phyloP scores from a whole-genome alignment of 1,140 invertebrate genomes.

The Pseudomyrmex concolor region DNA sequence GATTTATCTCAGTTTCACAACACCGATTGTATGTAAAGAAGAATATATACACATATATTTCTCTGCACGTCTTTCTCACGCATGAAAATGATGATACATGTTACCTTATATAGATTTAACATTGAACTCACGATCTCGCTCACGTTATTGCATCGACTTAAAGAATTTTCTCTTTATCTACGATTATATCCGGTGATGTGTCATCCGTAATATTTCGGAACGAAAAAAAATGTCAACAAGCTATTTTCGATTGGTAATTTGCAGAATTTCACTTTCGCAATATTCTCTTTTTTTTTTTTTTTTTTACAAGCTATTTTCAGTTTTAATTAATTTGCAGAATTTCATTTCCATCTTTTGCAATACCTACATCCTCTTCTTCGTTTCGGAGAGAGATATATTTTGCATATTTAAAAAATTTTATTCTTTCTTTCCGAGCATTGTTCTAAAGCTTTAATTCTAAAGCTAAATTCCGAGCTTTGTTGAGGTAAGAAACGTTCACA shows the following conservation, averaged over 20 bases:
- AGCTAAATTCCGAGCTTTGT: background rate
- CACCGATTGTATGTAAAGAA: too few species aligned
- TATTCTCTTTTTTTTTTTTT: background rate
- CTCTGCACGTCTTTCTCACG: too few species aligned
- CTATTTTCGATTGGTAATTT: background rate
- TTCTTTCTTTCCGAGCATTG: background rate
- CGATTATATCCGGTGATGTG: background rate
- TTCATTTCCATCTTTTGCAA: background rate
- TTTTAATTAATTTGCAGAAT: background rate
- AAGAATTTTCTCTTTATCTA: background rate
- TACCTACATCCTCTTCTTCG: background rate
- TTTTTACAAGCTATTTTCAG: background rate
- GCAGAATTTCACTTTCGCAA: too few species aligned
- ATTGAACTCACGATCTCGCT: constrained; percentile 22
- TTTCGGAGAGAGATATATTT: background rate
- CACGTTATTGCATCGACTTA: background rate
- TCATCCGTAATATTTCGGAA: background rate
- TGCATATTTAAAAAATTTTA: background rate
- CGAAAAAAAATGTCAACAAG: background rate
- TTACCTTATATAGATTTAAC: background rate
- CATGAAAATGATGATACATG: too few species aligned
- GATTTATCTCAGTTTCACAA: constrained; percentile 32
- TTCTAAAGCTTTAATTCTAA: background rate
- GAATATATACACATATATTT: too few species aligned
- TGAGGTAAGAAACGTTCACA: background rate